phyloP scores from a whole-genome alignment of 2,113 vertebrate genomes.

The Melanostigma gelatinosum region DNA sequence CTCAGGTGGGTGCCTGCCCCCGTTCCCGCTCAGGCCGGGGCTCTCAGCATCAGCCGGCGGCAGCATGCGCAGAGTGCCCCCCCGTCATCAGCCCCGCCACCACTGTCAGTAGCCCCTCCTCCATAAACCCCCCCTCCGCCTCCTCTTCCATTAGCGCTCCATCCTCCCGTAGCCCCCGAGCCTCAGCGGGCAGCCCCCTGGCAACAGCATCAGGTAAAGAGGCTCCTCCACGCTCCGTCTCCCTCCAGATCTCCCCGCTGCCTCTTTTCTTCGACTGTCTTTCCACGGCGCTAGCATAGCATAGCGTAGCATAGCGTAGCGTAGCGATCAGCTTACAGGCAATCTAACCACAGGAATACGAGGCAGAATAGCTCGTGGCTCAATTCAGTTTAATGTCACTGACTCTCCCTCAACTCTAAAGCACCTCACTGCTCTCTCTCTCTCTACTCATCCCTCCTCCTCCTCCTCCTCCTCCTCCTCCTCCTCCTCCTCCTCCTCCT shows the following conservation, averaged over 20 bases:
- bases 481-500: slow-evolving; percentile 23
- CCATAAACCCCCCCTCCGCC: slow-evolving; percentile 85
- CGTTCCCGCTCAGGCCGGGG: slow-evolving; percentile 75
- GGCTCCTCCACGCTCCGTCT: slow-evolving; percentile 79
- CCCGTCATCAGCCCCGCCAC: slow-evolving; percentile 87
- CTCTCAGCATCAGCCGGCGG: slow-evolving; percentile 87
- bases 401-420: slow-evolving; percentile 4
- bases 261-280: slow-evolving; percentile 65
- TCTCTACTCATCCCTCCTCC: slow-evolving; percentile 40
- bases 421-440: slow-evolving; percentile 45
- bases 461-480: slow-evolving; percentile 22
- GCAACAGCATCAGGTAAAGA: slow-evolving; percentile 99
- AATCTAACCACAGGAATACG: slow-evolving; percentile 31
- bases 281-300: slow-evolving; percentile 32
- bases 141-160: slow-evolving; percentile 88
- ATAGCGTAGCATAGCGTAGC: not conserved
- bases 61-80: slow-evolving; percentile 96
- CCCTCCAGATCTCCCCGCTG: slow-evolving; percentile 61
- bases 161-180: slow-evolving; percentile 92
- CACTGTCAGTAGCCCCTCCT: slow-evolving; percentile 92
- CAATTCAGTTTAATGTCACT: slow-evolving; percentile 13
- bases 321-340: slow-evolving; percentile 15
- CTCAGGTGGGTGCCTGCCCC: slow-evolving; percentile 98
- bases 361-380: slow-evolving; percentile 15
- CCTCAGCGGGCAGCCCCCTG: slow-evolving; percentile 95